A percentile compares a stretch with the other conserved stretches of the same genome.
Evolutionary conservation across 2,888 invertebrate species (phyloP).

Genomic region (Apamea anceps): DNA sequence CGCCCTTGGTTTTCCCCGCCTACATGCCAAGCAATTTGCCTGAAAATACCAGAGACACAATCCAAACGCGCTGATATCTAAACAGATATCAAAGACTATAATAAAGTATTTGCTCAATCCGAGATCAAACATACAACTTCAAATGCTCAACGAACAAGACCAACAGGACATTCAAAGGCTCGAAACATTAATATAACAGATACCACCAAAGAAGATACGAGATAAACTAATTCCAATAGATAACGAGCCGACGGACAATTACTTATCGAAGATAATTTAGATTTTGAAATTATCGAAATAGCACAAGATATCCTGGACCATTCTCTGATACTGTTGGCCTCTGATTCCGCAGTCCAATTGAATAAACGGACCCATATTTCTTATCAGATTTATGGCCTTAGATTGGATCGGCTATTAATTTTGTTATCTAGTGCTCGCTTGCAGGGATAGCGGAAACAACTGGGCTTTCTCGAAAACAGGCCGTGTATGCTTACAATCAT

Average conservation of each 20-base stretch:
- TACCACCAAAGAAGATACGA: slow-evolving; percentile 45
- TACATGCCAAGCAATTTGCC: slow-evolving; percentile 30
- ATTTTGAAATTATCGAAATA: slow-evolving; percentile 61
- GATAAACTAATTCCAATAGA: slow-evolving; percentile 57
- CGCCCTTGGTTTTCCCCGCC: slow-evolving; percentile 9
- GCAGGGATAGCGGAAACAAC: slow-evolving; percentile 62
- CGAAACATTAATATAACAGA: slow-evolving; percentile 57
- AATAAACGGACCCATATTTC: slow-evolving; percentile 64
- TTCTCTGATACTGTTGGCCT: slow-evolving; percentile 62
- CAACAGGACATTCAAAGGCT: slow-evolving; percentile 53
- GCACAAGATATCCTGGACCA: slow-evolving; percentile 56
- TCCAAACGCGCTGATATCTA: slow-evolving; percentile 48
- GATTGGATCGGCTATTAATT: slow-evolving; percentile 68
- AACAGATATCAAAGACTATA: slow-evolving; percentile 59
- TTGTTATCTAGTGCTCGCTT: slow-evolving; percentile 64
- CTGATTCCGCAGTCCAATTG: slow-evolving; percentile 63
- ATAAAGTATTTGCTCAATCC: slow-evolving; percentile 61
- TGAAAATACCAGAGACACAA: slow-evolving; percentile 46
- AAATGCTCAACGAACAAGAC: slow-evolving; percentile 57
- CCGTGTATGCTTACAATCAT: slow-evolving; percentile 39
- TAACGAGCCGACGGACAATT: slow-evolving; percentile 54
- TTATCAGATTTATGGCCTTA: slow-evolving; percentile 67
- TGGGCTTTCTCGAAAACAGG: slow-evolving; percentile 62
- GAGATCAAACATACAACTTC: slow-evolving; percentile 63
- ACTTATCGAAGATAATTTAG: slow-evolving; percentile 58